Evolutionary conservation across 2,797 vertebrate species (phyloP).

Genomic region (Miopithecus talapoin): DNA sequence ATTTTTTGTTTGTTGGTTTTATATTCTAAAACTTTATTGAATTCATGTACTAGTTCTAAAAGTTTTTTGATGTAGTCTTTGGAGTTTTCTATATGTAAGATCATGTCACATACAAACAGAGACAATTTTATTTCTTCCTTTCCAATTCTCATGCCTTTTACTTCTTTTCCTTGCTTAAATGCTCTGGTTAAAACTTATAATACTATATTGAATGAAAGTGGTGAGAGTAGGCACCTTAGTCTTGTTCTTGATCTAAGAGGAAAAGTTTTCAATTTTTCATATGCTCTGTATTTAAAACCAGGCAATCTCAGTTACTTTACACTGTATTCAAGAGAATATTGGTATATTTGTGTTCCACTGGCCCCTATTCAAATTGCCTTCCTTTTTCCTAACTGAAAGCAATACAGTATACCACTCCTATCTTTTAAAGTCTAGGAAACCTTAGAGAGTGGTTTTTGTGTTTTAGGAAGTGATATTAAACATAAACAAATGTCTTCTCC

Average conservation of each 20-base stretch:
- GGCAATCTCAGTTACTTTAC: not conserved
- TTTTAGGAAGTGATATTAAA: not conserved
- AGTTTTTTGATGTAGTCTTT: not conserved
- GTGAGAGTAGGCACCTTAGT: not conserved
- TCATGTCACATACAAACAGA: not conserved
- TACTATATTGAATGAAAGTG: not conserved
- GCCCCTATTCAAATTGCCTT: conserved; percentile 37
- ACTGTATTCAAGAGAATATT: not conserved
- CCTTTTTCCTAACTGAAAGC: conserved; percentile 14
- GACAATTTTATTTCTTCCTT: not conserved
- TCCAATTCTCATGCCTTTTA: not conserved
- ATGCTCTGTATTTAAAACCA: not conserved
- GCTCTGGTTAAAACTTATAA: not conserved
- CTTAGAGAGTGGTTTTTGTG: not conserved
- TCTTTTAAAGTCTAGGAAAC: not conserved
- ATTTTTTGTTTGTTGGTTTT: not conserved
- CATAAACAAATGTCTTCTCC: not conserved
- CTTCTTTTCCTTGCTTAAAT: not conserved
- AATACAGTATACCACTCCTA: not conserved
- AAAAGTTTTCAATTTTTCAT: not conserved
- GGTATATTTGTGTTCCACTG: not conserved
- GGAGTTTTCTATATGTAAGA: not conserved
- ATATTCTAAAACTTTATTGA: not conserved
- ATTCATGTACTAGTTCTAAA: not conserved
- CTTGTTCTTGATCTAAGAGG: not conserved